phyloP scores from a whole-genome alignment of 2,888 invertebrate genomes.

The Apeira syringaria region DNA sequence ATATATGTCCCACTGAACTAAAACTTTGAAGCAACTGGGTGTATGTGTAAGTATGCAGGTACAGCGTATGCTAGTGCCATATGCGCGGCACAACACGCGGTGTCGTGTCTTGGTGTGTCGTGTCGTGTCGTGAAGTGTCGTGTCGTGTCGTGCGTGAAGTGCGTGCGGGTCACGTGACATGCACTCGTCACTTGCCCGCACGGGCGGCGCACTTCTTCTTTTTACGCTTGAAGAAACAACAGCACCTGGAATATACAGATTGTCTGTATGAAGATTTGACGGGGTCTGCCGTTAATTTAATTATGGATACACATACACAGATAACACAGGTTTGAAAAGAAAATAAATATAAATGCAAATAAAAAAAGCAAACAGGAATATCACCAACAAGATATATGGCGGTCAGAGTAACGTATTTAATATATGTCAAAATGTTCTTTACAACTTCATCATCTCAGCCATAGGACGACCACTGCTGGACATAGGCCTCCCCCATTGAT shows the following conservation, averaged over 20 bases:
- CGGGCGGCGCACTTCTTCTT: slow-evolving; percentile 97
- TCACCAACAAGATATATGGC: too few species aligned
- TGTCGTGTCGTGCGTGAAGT: slow-evolving; percentile 4
- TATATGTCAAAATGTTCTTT: too few species aligned
- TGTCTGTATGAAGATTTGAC: slow-evolving; percentile 81
- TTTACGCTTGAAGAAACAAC: slow-evolving; percentile 99
- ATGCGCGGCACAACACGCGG: too few species aligned
- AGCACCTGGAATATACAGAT: slow-evolving; percentile 92
- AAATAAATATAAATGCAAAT: slow-evolving; percentile 4
- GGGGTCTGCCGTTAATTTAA: slow-evolving; percentile 72
- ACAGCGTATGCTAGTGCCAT: background rate
- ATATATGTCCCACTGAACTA: too few species aligned
- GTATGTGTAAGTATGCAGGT: background rate
- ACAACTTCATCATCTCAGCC: too few species aligned
- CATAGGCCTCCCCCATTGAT: too few species aligned
- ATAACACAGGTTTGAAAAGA: background rate
- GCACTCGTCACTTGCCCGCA: slow-evolving; percentile 93
- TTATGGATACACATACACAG: slow-evolving; percentile 31
- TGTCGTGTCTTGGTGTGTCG: slow-evolving; percentile 12
- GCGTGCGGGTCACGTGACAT: slow-evolving; percentile 30
- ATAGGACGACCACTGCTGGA: too few species aligned
- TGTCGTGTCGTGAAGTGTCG: slow-evolving; percentile 8
- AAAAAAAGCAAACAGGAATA: slow-evolving; percentile 6
- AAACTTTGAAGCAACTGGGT: slow-evolving; percentile 14
- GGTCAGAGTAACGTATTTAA: too few species aligned